Evolutionary conservation across 1,140 invertebrate species (phyloP).

Genomic region (Liolophura sinensis): DNA sequence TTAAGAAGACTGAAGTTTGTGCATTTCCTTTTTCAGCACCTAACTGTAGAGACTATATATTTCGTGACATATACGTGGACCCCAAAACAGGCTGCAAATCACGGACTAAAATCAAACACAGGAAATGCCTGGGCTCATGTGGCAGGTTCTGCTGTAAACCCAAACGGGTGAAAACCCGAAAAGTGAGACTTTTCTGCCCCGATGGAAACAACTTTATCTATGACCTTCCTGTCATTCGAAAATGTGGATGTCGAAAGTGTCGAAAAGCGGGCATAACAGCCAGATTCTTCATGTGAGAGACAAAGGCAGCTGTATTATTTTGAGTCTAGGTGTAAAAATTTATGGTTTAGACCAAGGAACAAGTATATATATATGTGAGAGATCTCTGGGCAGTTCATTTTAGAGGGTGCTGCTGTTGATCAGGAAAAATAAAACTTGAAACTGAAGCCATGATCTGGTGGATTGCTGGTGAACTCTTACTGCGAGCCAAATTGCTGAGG

Average conservation of each 20-base stretch:
- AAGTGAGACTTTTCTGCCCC: conserved; percentile 89
- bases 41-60: conserved; percentile 43
- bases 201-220: conserved; percentile 92
- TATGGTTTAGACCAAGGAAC: too few species aligned
- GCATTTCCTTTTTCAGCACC: conserved; percentile 35
- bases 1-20: conserved; percentile 3
- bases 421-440: too few species aligned
- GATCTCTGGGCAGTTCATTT: too few species aligned
- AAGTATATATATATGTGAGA: too few species aligned
- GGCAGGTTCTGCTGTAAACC: conserved; percentile 80
- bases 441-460: too few species aligned
- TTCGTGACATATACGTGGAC: conserved; percentile 47
- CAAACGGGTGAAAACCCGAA: conserved; percentile 86
- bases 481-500: too few species aligned
- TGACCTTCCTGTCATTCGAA: conserved; percentile 93
- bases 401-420: too few species aligned
- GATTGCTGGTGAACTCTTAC: too few species aligned
- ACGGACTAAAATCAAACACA: conserved; percentile 42
- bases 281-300: too few species aligned
- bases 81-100: conserved; percentile 48
- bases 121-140: conserved; percentile 47
- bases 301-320: too few species aligned
- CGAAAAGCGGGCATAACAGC: conserved; percentile 20
- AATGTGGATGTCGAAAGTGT: conserved; percentile 66
- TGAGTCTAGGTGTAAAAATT: too few species aligned